Evolutionary conservation across 2,888 invertebrate genomes (phyloP), one percentile per base, ranked within the genome.

Genomic region (Caenorhabditis plicata): DNA sequence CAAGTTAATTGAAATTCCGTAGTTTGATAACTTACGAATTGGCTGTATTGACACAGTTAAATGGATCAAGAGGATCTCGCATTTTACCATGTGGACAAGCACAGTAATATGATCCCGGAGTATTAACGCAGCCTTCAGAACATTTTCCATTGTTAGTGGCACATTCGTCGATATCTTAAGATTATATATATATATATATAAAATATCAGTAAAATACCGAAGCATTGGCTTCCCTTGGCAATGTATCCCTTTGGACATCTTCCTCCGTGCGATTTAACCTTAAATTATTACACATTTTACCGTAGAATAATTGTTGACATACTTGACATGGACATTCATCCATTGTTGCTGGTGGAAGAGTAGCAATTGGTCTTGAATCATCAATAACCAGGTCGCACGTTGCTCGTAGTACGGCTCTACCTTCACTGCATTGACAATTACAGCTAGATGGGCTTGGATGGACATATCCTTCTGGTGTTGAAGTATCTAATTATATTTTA

Each of bases 41-140:
- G 2, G 68, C 64, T 7, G 68, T 60, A 35, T 55, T 66, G 23
- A 69, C 58, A 50, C 75, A 75, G 27, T 54, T 48, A 50, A 73
- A 73, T 5, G 73, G 71, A 56, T 75, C 66, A 36, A 69, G 41
- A 13, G 75, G 77, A 54, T 77, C 77, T 32, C 77, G 58, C 50
- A 74, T 68, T 69, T 74, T 67, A 51, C 75, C 75, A 47, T 76
- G 71, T 8, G 78, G 78, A 40, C 80, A 80, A 8, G 80, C 80
- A 50, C 80, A 80, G 51, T 79, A 80, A 58, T 63, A 78, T 22
- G 71, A 64, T 43, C 80, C 80, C 15, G 74, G 73, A n/a, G 74
- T 77, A 57, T 80, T 80, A 25, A 80, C 75, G 46, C 80, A 80
- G 27, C 78, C 78, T 45, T 78, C 74, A 3, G 71, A 64, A 47